Base-by-base conservation (phyloP, 2,888 invertebrate species). In the Microctonus hyperodae region DNA sequence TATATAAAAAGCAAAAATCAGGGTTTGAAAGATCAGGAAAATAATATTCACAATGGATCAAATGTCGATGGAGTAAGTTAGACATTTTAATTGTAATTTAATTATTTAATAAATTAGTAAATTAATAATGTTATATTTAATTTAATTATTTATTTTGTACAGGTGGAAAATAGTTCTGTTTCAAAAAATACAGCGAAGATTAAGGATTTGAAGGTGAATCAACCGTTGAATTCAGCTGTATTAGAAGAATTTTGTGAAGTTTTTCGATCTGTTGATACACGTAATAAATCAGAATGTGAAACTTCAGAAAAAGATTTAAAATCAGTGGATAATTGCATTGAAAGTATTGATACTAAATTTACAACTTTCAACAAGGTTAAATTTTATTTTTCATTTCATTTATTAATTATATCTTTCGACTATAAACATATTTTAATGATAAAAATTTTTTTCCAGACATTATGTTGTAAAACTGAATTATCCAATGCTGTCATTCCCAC, bases 341-440 rank as follows among this genome's bases (percentile, higher is more conserved):
- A 57, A 33, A 50, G n/a, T 11, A 57, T 57, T 6, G 16, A 59
- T 20, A 50, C 6, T 20, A 65, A 65, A 16, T 68, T 68, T 33
- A 33, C 31, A 35, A 33, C 28, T 11, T 58, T 60, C 1, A 28
- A 37, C 16, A 16, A 53, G 55, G 31, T 51, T 31, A 28, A 40
- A n/a, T 37, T 56, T 11, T 16, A 11, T 35, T 53, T 11, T 63
- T 6, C 25, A 9, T 6, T 5, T 50, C 20, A 16, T 61, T 13
- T 11, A 51, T 5, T 44, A 50, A 5, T 7, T 28, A 28, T 28
- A 28, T 28, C 3, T 28, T 3, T 28, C 28, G 28, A n/a, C n/a
- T n/a, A n/a, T 37, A 5, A n/a, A n/a, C 1, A 37, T 1, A 11
- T 13, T 1, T 37, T n/a, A 1, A 13, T 4, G 13, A 33, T 9